Percentiles rank a stretch among this genome's conserved stretches.
Conservation (phyloP, 2,888 invertebrate species). For the Rhamphomyia laevipes region DNA sequence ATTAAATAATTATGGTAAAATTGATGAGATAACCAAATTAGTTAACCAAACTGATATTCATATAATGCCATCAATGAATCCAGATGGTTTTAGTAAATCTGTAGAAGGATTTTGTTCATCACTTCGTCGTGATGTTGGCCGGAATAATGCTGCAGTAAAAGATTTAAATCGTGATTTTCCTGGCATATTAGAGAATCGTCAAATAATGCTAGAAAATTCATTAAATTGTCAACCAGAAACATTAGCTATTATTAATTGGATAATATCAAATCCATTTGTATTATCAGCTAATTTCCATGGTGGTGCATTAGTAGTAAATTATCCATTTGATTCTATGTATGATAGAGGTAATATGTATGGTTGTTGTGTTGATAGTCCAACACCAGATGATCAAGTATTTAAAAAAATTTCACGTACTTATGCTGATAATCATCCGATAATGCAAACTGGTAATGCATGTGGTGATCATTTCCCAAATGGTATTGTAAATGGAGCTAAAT, state of each 20-base stretch:
- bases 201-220: conserved; percentile 26
- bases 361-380: conserved; percentile 60
- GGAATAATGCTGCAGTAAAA: conserved; percentile 66
- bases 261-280: conserved; percentile 75
- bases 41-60: conserved; percentile 84
- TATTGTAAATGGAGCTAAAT: conserved; percentile 82
- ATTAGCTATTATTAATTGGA: conserved; percentile 78
- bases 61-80: conserved; percentile 95
- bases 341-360: conserved; percentile 42
- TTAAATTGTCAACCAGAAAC: conserved; percentile 75
- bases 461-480: conserved; percentile 65
- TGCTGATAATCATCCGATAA: conserved; percentile 59
- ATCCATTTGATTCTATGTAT: conserved; percentile 83
- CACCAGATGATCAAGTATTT: conserved; percentile 77
- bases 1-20: conserved; percentile 58
- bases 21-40: conserved; percentile 57
- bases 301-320: conserved; percentile 95
- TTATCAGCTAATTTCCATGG: conserved; percentile 91
- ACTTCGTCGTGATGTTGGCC: conserved; percentile 50
- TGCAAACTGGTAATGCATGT: conserved; percentile 64
- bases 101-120: conserved; percentile 75
- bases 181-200: conserved; percentile 59
- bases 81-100: conserved; percentile 63
- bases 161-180: conserved; percentile 92
- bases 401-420: conserved; percentile 64